Evolutionary conservation across 2,888 invertebrate species (phyloP).

Genomic region (Phortica magna): DNA sequence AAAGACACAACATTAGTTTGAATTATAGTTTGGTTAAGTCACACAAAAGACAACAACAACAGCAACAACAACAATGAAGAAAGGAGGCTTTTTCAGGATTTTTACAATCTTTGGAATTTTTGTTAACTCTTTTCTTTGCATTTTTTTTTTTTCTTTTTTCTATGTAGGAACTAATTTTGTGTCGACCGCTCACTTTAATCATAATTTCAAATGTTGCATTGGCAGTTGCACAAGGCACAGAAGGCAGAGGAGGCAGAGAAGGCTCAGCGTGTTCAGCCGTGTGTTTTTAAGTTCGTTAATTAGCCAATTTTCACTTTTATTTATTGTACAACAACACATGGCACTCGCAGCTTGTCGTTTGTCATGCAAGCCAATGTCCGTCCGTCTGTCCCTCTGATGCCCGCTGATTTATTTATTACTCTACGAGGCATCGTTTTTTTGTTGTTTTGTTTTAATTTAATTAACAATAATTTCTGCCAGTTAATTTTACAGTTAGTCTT

Average conservation of each 20-base stretch:
- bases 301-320: constrained; percentile 48
- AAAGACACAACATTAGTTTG: constrained; percentile 4
- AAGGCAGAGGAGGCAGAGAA: no score
- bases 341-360: neutral
- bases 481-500: constrained; percentile 27
- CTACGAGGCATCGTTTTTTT: neutral
- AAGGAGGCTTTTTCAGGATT: no score
- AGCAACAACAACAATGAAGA: neutral
- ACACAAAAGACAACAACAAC: constrained; percentile 7
- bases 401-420: constrained; percentile 23
- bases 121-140: neutral
- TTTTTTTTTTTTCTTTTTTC: neutral
- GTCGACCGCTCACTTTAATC: constrained; percentile 52
- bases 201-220: constrained; percentile 34
- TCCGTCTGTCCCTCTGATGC: neutral
- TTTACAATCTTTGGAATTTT: neutral
- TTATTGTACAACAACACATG: neutral
- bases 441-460: constrained; percentile 62
- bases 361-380: neutral
- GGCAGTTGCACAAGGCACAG: neutral
- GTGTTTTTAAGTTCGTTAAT: neutral
- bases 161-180: constrained; percentile 37
- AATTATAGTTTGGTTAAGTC: constrained; percentile 21
- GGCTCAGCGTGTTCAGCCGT: no score
- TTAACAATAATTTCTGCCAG: constrained; percentile 53